A percentile compares a stretch with the other conserved stretches of the same genome.
Conservation (phyloP, 2,888 invertebrate genomes). For the Sepiola atlantica region DNA sequence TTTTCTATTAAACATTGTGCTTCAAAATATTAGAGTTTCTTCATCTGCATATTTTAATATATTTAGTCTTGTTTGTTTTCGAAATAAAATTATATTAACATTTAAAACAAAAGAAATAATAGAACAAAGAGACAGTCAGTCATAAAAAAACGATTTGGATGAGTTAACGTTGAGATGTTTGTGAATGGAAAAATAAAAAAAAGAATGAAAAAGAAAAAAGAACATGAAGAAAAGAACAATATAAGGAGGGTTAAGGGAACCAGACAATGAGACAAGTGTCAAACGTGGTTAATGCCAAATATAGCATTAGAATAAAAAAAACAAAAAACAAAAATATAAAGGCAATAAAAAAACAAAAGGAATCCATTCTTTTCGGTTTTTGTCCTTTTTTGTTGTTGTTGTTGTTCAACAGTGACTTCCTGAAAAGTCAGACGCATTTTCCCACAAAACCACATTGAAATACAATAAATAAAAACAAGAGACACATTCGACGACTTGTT, state of each 20-base stretch:
- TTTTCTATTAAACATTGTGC: no score
- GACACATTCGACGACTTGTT: neutral
- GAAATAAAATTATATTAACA: no score
- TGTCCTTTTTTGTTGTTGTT: neutral
- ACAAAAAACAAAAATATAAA: no score
- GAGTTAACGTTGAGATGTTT: neutral
- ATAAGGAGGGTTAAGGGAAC: neutral
- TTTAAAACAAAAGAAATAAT: neutral
- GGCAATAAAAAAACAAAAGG: neutral
- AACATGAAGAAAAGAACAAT: no score
- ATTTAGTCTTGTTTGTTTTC: no score
- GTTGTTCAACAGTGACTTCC: neutral
- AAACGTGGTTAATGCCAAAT: neutral
- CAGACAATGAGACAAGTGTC: neutral
- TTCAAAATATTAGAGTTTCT: no score
- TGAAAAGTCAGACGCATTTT: neutral
- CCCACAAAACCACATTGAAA: neutral
- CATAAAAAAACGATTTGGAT: neutral
- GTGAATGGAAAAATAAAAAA: neutral
- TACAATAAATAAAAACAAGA: neutral
- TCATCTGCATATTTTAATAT: no score
- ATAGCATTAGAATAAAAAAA: neutral
- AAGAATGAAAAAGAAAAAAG: neutral
- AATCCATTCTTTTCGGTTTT: neutral
- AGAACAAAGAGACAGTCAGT: neutral